phyloP scores from a whole-genome alignment of 1,140 invertebrate species.

The Thaumatotibia leucotreta region DNA sequence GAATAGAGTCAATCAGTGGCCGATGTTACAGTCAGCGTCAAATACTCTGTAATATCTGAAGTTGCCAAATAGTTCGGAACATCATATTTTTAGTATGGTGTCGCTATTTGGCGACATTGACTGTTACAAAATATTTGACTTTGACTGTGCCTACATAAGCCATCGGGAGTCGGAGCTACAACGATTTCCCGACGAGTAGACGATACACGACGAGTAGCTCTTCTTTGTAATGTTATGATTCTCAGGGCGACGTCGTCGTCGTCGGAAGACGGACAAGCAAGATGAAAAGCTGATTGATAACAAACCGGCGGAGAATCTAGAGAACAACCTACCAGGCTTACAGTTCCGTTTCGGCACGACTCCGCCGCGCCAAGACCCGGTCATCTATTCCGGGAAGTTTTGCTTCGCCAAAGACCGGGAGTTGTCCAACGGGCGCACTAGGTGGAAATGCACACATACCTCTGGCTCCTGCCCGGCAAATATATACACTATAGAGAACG shows the following conservation, averaged over 20 bases:
- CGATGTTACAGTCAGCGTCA: too few species aligned
- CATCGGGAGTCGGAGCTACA: too few species aligned
- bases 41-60: too few species aligned
- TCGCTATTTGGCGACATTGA: too few species aligned
- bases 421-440: constrained; percentile 38
- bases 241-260: not conserved
- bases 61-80: too few species aligned
- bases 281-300: not conserved
- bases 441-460: constrained; percentile 39
- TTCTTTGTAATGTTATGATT: not conserved
- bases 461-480: constrained; percentile 35
- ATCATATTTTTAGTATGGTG: too few species aligned
- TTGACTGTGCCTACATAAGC: too few species aligned
- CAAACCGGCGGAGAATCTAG: constrained; percentile 16
- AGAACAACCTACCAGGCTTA: not conserved
- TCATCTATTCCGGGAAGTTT: constrained; percentile 39
- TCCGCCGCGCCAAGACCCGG: constrained; percentile 25
- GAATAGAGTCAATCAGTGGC: too few species aligned
- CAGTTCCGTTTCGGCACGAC: constrained; percentile 35
- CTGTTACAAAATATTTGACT: too few species aligned
- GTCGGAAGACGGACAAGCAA: not conserved
- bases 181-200: too few species aligned
- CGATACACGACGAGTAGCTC: too few species aligned
- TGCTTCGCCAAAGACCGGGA: constrained; percentile 40
- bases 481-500: constrained; percentile 43